Conservation (phyloP, 64 coral and sea anemone species). For the Orbicella faveolata region DNA sequence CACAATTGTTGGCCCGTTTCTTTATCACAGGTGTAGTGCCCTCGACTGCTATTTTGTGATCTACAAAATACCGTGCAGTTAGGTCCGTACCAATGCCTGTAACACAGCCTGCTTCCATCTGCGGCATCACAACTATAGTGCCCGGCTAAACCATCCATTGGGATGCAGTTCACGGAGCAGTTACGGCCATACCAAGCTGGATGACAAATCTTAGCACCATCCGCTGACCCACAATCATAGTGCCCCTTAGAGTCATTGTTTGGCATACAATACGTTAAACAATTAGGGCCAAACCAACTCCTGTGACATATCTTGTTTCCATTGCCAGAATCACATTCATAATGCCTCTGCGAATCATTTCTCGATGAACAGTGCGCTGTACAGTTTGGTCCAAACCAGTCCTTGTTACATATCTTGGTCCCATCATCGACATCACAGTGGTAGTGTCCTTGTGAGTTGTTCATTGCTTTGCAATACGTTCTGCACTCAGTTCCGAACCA, state of each 20-base stretch:
- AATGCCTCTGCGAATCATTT: conserved; percentile 44
- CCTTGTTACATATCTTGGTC: conserved; percentile 34
- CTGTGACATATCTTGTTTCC: conserved; percentile 63
- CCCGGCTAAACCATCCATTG: not conserved
- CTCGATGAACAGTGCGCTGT: conserved; percentile 21
- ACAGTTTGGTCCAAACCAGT: conserved; percentile 65
- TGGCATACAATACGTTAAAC: conserved; percentile 39
- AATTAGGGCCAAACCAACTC: conserved; percentile 61
- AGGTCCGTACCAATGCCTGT: conserved; percentile 37
- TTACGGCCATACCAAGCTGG: conserved; percentile 59
- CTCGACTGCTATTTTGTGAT: conserved; percentile 32
- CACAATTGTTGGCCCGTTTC: conserved; percentile 67
- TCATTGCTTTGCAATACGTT: conserved; percentile 43
- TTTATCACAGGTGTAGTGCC: conserved; percentile 67
- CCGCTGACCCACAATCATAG: conserved; percentile 11
- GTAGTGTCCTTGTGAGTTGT: conserved; percentile 42
- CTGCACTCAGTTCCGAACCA: conserved; percentile 69
- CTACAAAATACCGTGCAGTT: conserved; percentile 45
- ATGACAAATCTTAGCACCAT: conserved; percentile 47
- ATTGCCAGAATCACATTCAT: conserved; percentile 26
- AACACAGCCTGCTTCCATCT: conserved; percentile 34
- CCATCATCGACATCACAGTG: conserved; percentile 3
- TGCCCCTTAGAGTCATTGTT: conserved; percentile 48
- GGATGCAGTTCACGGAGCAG: conserved; percentile 37
- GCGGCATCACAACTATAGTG: conserved; percentile 38